phyloP scores from a whole-genome alignment of 2,113 vertebrate species.

The Puntigrus tetrazona region DNA sequence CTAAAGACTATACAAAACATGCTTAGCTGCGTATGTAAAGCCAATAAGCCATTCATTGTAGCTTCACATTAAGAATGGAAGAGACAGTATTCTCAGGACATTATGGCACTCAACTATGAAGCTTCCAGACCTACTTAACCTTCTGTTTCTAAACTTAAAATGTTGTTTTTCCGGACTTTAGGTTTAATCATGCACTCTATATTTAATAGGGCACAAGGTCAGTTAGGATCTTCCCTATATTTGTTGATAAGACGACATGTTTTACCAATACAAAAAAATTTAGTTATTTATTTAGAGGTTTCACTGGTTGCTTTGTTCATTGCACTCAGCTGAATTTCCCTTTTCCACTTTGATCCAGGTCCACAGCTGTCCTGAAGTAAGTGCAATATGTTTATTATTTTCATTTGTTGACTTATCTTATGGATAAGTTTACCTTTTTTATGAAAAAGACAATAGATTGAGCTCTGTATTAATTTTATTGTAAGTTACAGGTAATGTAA shows the following conservation, averaged over 20 bases:
- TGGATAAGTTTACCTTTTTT: slow-evolving; percentile 67
- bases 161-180: slow-evolving; percentile 47
- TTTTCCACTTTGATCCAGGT: slow-evolving; percentile 60
- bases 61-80: slow-evolving; percentile 67
- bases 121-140: slow-evolving; percentile 63
- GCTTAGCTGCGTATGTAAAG: slow-evolving; percentile 51
- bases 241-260: slow-evolving; percentile 49
- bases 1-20: slow-evolving; percentile 65
- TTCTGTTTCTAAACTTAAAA: slow-evolving; percentile 38
- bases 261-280: slow-evolving; percentile 70
- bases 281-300: slow-evolving; percentile 92
- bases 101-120: slow-evolving; percentile 61
- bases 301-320: slow-evolving; percentile 78
- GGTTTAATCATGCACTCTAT: slow-evolving; percentile 69
- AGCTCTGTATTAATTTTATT: slow-evolving; percentile 77
- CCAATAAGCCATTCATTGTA: slow-evolving; percentile 66
- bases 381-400: slow-evolving; percentile 88
- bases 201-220: slow-evolving; percentile 54
- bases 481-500: slow-evolving; percentile 65
- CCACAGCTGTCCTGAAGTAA: slow-evolving; percentile 80
- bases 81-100: slow-evolving; percentile 77
- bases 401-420: slow-evolving; percentile 62
- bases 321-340: slow-evolving; percentile 72
- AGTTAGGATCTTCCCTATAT: not conserved
- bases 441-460: slow-evolving; percentile 68